A percentile compares a stretch with the other conserved stretches of the same genome.
These are phyloP conservation scores for Chrysomela aeneicollis DNA, from an alignment of 2,888 invertebrate genomes.

Conservation along the genomic window DNA sequence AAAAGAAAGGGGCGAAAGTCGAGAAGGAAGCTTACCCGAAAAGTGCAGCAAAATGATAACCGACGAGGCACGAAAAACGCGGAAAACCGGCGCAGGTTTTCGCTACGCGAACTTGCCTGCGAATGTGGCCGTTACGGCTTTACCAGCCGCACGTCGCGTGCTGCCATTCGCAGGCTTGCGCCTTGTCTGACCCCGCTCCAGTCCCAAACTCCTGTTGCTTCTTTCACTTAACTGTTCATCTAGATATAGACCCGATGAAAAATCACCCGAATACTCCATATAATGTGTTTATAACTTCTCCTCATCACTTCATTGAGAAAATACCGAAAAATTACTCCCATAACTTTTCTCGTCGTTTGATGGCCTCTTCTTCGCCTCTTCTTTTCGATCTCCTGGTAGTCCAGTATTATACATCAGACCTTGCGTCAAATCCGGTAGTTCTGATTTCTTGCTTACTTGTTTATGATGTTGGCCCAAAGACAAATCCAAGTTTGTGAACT, in stretches of 20 bases:
- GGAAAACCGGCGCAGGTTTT: constrained; percentile 46
- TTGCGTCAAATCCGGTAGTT: too few species aligned
- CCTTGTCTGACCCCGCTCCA: constrained; percentile 62
- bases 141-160: constrained; percentile 60
- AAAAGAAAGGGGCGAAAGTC: constrained; percentile 16
- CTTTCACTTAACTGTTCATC: constrained; percentile 60
- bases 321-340: constrained; percentile 20
- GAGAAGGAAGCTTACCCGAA: constrained; percentile 39
- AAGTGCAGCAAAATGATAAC: constrained; percentile 47
- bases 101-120: constrained; percentile 52
- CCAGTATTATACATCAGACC: too few species aligned
- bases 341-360: not conserved
- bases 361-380: too few species aligned
- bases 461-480: too few species aligned
- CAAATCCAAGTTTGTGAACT: too few species aligned
- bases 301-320: constrained; percentile 29
- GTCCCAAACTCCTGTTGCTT: constrained; percentile 60
- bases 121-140: constrained; percentile 57
- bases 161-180: constrained; percentile 61
- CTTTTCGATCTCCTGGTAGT: too few species aligned
- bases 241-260: constrained; percentile 54
- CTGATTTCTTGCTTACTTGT: too few species aligned
- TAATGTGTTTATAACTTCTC: constrained; percentile 40
- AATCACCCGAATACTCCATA: constrained; percentile 48
- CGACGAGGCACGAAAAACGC: constrained; percentile 36